Base-by-base conservation (phyloP, 2,113 vertebrate genomes). In the Drymodes brunneopygia region DNA sequence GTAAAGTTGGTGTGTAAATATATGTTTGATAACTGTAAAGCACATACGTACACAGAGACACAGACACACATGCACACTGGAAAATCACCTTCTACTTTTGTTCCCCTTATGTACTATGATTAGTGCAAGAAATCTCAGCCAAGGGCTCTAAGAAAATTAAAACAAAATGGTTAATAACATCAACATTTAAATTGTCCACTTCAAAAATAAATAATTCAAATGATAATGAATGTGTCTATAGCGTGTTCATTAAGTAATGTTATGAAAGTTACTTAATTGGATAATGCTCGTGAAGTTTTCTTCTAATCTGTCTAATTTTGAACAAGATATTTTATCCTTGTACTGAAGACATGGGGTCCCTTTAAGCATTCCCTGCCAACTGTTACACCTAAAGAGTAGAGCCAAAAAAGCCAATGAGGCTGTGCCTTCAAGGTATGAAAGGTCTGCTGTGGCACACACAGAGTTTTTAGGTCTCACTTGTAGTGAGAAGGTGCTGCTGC, bases 151-250 rank as follows among this genome's bases (percentile, higher is more conserved):
- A 94, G 88, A 92, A 97, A 95, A 79, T 61, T 47, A 79, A 95
- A 92, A 95, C 60, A 93, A 94, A 94, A 93, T 92, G 92, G 89
- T 96, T 74, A 95, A 82, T 33, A 56, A 69, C 62, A 90, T 86
- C 83, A 75, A 95, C 95, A 97, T 96, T 95, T 69, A 92, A 97
- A 96, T 92, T 96, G 97, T 98, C 97, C 97, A 97, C 97, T 95
- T 97, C 91, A 97, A 95, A 97, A 98, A 98, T 98, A 98, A 98
- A 97, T 96, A 81, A 92, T 96, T 94, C 96, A 96, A 97, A 97
- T 74, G 67, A 94, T 97, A 95, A 51, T 48, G 24, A 91, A 88
- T 6, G n/a, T 94, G 33, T 96, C 94, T 72, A 22, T 54, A 42
- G 96, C 71, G 96, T 96, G 89, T 96, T 95, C 91, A 97, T 81